phyloP scores from a whole-genome alignment of 1,140 invertebrate species.

The Eufriesea mexicana region DNA sequence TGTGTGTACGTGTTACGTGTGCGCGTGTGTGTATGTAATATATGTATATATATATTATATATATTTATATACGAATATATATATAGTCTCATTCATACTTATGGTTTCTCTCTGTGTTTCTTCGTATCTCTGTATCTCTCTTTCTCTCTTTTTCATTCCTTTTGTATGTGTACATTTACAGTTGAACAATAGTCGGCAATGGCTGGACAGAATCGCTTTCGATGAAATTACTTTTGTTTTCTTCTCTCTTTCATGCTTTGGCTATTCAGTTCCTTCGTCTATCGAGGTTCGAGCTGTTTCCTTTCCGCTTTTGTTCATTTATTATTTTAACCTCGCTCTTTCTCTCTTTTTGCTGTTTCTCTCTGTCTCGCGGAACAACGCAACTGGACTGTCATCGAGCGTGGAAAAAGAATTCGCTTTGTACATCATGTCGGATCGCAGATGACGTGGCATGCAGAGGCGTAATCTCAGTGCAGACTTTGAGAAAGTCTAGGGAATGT shows the following conservation, averaged over 20 bases:
- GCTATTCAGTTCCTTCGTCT: neutral
- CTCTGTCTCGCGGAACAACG: conserved; percentile 37
- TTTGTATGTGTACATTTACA: conserved; percentile 70
- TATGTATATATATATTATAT: conserved; percentile 58
- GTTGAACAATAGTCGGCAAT: conserved; percentile 80
- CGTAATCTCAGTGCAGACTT: conserved; percentile 29
- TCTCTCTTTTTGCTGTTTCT: neutral
- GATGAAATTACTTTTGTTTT: conserved; percentile 44
- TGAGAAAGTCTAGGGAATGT: no score
- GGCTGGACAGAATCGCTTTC: conserved; percentile 75
- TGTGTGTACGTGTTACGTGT: conserved; percentile 37
- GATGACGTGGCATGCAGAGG: conserved; percentile 18
- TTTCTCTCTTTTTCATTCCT: neutral
- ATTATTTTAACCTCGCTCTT: no score
- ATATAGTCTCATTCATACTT: conserved; percentile 42
- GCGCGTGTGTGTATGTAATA: conserved; percentile 41
- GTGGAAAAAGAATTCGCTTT: conserved; percentile 46
- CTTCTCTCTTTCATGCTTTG: neutral
- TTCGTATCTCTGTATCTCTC: neutral
- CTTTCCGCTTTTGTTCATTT: neutral
- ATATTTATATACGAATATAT: conserved; percentile 55
- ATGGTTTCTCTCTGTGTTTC: neutral
- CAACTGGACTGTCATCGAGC: conserved; percentile 45
- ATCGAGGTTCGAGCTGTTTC: neutral
- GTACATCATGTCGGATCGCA: conserved; percentile 28